Evolutionary conservation across 2,797 vertebrate species (phyloP).

Genomic region (Nothura maculosa): DNA sequence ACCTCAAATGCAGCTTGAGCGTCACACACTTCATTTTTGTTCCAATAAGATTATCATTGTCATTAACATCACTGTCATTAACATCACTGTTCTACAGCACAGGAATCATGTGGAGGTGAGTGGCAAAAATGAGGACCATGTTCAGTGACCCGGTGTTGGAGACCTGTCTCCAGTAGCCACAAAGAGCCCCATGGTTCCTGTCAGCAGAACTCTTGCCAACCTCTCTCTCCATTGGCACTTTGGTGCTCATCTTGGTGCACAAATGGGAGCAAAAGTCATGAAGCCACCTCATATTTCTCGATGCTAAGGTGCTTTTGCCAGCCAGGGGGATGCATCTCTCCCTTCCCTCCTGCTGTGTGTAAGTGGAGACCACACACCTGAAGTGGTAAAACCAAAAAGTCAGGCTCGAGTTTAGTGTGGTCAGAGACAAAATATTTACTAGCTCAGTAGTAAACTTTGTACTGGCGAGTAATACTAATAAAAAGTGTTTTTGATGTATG

Average conservation of each 20-base stretch:
- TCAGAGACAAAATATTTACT: conserved; percentile 54
- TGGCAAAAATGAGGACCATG: fast-evolving
- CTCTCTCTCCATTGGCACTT: not conserved
- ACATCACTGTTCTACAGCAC: not conserved
- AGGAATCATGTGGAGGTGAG: not conserved
- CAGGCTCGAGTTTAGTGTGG: not conserved
- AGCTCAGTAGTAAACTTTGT: conserved; percentile 25
- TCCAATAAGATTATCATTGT: not conserved
- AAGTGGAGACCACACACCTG: conserved; percentile 43
- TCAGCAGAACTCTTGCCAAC: fast-evolving
- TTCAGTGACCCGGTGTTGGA: fast-evolving
- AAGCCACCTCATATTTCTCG: not conserved
- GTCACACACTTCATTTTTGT: not conserved
- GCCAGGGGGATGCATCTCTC: not conserved
- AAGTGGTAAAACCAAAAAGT: not conserved
- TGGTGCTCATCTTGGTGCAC: not conserved
- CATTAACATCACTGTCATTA: no score
- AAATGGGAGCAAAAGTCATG: not conserved
- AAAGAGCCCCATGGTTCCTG: fast-evolving
- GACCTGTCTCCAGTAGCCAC: not conserved
- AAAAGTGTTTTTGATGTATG: conserved; percentile 33
- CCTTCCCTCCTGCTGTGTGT: fast-evolving
- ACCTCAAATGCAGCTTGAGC: not conserved
- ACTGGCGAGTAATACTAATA: conserved; percentile 13
- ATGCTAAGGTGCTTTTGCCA: not conserved